Evolutionary conservation across 1,140 invertebrate genomes (phyloP).

Genomic region (Diorhabda carinulata): DNA sequence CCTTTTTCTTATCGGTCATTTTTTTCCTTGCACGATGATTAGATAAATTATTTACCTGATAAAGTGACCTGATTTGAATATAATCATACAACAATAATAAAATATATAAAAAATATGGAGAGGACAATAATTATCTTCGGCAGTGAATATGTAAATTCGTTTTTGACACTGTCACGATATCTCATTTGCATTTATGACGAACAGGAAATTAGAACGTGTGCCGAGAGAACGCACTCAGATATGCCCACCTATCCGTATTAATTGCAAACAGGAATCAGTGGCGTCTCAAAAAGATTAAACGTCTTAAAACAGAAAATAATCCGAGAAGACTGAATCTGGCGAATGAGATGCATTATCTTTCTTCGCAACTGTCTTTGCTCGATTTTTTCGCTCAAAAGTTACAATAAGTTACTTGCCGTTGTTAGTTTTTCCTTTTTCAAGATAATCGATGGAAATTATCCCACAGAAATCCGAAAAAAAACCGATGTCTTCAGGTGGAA

Average conservation of each 20-base stretch:
- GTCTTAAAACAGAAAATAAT: too few species aligned
- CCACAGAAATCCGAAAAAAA: too few species aligned
- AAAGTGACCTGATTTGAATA: slow-evolving; percentile 12
- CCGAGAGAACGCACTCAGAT: slow-evolving; percentile 6
- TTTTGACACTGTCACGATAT: slow-evolving; percentile 13
- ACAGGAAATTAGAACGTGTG: slow-evolving; percentile 22
- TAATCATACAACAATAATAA: slow-evolving; percentile 8
- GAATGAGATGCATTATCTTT: too few species aligned
- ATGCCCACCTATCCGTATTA: not conserved
- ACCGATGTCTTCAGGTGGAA: too few species aligned
- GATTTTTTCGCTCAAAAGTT: too few species aligned
- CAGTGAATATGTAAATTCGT: slow-evolving; percentile 17
- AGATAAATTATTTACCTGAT: not conserved
- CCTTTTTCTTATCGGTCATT: not conserved
- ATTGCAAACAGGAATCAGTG: not conserved
- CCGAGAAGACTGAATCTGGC: too few species aligned
- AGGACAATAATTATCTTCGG: slow-evolving; percentile 18
- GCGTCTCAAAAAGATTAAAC: too few species aligned
- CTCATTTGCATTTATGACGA: slow-evolving; percentile 19
- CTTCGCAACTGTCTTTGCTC: too few species aligned
- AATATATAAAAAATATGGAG: slow-evolving; percentile 6
- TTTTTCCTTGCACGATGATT: not conserved
- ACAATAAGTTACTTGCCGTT: too few species aligned
- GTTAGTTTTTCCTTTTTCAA: too few species aligned
- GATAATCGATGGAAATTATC: too few species aligned